Percentiles rank a stretch among this genome's conserved stretches.
phyloP scores from a whole-genome alignment of 2,888 invertebrate genomes.

The Boloria euphrosyne region DNA sequence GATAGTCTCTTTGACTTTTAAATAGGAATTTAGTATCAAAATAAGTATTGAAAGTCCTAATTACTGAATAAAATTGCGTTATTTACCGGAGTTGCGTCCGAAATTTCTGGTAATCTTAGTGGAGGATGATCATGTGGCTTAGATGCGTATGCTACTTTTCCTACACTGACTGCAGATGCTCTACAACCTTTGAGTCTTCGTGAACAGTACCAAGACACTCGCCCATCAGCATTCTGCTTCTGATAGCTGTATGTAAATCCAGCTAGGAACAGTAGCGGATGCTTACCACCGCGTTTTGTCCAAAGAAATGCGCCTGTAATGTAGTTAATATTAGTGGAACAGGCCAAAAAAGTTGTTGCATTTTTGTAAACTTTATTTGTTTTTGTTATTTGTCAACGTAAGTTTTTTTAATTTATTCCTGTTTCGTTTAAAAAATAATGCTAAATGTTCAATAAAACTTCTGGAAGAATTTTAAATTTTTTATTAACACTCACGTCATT shows the following conservation, averaged over 20 bases:
- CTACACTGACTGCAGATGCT: constrained; percentile 68
- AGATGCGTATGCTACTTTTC: constrained; percentile 52
- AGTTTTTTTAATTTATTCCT: no score
- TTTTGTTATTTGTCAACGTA: no score
- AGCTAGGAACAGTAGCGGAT: constrained; percentile 64
- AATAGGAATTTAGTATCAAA: neutral
- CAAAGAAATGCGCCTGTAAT: constrained; percentile 65
- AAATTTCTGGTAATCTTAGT: constrained; percentile 52
- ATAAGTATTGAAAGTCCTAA: neutral
- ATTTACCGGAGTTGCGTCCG: constrained; percentile 22
- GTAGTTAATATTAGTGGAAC: neutral
- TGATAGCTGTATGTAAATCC: constrained; percentile 75
- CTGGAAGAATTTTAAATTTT: no score
- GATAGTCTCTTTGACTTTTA: neutral
- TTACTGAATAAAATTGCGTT: constrained; percentile 24
- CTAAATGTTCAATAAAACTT: no score
- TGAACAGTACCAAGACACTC: constrained; percentile 76
- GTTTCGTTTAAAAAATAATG: no score
- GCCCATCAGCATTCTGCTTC: constrained; percentile 70
- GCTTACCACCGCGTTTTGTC: constrained; percentile 73
- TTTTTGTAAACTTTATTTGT: no score
- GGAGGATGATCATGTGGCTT: constrained; percentile 69
- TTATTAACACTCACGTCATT: no score
- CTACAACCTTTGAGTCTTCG: constrained; percentile 70
- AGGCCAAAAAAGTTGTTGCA: no score